Percentiles rank a stretch among this genome's conserved stretches.
Conservation (phyloP, 2,888 invertebrate genomes). For the Nezara viridula region DNA sequence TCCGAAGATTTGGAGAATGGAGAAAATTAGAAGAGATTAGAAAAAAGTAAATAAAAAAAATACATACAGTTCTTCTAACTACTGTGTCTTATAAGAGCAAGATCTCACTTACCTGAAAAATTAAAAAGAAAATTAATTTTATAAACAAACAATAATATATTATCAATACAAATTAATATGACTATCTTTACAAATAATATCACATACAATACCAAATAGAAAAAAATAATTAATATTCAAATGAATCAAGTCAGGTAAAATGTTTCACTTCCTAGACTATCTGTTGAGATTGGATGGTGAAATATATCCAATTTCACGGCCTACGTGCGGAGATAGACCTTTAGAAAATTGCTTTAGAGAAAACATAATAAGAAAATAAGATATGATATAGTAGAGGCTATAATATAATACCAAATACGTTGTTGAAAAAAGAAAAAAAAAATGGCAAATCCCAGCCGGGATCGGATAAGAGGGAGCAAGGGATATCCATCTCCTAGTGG, state of each 20-base stretch:
- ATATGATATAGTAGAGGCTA: slow-evolving; percentile 6
- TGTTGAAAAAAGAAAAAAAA: background rate
- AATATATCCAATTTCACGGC: background rate
- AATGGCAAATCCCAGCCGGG: background rate
- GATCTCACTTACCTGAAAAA: background rate
- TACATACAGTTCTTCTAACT: background rate
- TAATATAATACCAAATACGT: background rate
- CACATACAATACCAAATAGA: background rate
- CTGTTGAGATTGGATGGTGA: background rate
- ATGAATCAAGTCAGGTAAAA: background rate
- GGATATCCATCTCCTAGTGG: slow-evolving; percentile 19
- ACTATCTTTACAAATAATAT: background rate
- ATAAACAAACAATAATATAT: background rate
- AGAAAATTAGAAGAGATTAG: too few relatives aligned
- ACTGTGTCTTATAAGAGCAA: background rate
- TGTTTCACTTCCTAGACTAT: background rate
- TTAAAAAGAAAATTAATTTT: background rate
- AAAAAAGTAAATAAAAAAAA: too few relatives aligned
- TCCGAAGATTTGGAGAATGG: too few relatives aligned
- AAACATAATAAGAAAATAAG: background rate
- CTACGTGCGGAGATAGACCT: background rate
- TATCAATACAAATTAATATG: too few relatives aligned
- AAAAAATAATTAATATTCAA: background rate
- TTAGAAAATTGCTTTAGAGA: background rate
- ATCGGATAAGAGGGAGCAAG: background rate